Evolutionary conservation across 2,113 vertebrate genomes (phyloP), one percentile per base, ranked within the genome.

Genomic region (Bettongia penicillata): DNA sequence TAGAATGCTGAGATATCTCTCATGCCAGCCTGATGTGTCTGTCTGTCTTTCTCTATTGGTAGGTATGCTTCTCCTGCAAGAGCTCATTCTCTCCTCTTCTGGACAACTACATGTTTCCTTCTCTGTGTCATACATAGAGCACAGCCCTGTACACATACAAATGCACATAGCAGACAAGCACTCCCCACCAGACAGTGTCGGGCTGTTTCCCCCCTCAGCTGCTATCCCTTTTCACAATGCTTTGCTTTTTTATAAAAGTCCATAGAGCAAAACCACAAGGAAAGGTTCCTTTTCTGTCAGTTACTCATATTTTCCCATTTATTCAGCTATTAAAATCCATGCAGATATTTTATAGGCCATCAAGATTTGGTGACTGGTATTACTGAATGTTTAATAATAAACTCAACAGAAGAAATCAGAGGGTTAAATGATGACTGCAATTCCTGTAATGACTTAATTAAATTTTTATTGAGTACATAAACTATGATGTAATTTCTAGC

Each of bases 371-470:
- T 98, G 98, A 98, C 98, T 98, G 97, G 96, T 98, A 99, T 99
- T 99, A 98, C 97, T 96, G 96, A 98, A 98, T 97, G 98, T 98
- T 99, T 98, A 98, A 98, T 98, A 99, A 98, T 98, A 98, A 98
- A 98, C 98, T 97, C 98, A 98, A 98, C 98, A 97, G 98, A 98
- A 98, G 98, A 99, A 99, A 98, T 99, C 98, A 98, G 98, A 99
- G 98, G 98, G 99, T 98, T 99, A 98, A 99, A 98, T 98, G 98
- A 98, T 99, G 99, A 99, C 98, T 99, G 98, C 98, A 99, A 99
- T 98, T 98, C 98, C 98, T 98, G 98, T 99, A 99, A 99, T 99
- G 98, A 99, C 98, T 99, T 99, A 99, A 99, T 99, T 99, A 99
- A 98, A 98, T 98, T 98, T 99, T 99, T 99, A 99, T 98, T 98